A percentile compares a stretch with the other conserved stretches of the same genome.
Conservation (phyloP, 2,888 invertebrate genomes). For the Aphodius granarius region DNA sequence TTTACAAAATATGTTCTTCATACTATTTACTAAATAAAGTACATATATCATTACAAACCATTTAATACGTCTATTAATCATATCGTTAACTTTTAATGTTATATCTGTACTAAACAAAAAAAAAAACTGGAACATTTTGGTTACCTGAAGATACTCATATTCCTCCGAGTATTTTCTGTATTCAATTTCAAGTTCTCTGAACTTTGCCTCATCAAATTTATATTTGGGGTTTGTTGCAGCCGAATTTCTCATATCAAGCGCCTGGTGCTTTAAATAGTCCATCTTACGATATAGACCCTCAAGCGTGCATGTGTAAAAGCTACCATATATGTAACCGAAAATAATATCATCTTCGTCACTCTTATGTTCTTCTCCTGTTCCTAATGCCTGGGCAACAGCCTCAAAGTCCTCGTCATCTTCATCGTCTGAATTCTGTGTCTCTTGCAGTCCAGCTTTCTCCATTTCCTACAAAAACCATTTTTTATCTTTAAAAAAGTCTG, state of each 20-base stretch:
- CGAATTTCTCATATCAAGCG: background rate
- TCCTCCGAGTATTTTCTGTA: background rate
- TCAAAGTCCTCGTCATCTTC: background rate
- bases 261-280: background rate
- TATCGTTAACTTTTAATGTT: too few species aligned
- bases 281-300: background rate
- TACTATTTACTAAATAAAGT: too few species aligned
- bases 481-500: too few species aligned
- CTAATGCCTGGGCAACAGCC: background rate
- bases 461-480: background rate
- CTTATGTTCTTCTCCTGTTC: background rate
- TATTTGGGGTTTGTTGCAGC: background rate
- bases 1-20: too few species aligned
- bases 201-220: background rate
- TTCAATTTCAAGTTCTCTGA: background rate
- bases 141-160: conserved; percentile 16
- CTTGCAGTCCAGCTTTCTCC: background rate
- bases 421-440: background rate
- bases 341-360: background rate
- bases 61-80: too few species aligned
- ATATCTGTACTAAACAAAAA: background rate
- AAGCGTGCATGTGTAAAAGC: background rate
- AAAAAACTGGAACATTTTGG: background rate
- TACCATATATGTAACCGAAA: background rate
- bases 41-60: too few species aligned